Evolutionary conservation across 2,113 vertebrate species (phyloP).

Genomic region (Sylvietta virens): DNA sequence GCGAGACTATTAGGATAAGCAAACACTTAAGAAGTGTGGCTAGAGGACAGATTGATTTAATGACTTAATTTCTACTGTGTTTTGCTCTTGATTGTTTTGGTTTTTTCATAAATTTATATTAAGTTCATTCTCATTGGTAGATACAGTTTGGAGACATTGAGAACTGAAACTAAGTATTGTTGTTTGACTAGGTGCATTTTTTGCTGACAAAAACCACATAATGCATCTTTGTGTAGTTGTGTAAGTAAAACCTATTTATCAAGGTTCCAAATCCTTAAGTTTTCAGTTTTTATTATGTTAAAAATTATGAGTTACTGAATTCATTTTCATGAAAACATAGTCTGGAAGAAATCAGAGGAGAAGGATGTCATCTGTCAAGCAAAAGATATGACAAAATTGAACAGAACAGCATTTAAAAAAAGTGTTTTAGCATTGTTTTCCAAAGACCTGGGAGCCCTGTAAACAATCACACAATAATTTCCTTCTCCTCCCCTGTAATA

Average conservation of each 20-base stretch:
- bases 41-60: not conserved
- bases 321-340: not conserved
- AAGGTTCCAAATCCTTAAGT: not conserved
- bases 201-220: not conserved
- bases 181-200: not conserved
- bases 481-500: not conserved
- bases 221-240: not conserved
- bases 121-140: not conserved
- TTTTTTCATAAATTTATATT: not conserved
- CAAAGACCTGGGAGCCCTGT: not conserved
- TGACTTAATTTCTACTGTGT: not conserved
- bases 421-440: not conserved
- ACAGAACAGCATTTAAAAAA: not conserved
- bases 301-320: not conserved
- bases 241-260: not conserved
- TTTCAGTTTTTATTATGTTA: not conserved
- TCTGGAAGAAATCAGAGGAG: not conserved
- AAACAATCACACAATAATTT: not conserved
- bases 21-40: not conserved
- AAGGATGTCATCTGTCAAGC: not conserved
- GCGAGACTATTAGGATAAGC: not conserved
- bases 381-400: not conserved
- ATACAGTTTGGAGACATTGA: not conserved
- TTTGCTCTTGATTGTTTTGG: not conserved
- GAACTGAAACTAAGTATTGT: not conserved